Evolutionary conservation across 2,113 vertebrate genomes (phyloP), one percentile per base, ranked within the genome.

Genomic region (Platichthys flesus): DNA sequence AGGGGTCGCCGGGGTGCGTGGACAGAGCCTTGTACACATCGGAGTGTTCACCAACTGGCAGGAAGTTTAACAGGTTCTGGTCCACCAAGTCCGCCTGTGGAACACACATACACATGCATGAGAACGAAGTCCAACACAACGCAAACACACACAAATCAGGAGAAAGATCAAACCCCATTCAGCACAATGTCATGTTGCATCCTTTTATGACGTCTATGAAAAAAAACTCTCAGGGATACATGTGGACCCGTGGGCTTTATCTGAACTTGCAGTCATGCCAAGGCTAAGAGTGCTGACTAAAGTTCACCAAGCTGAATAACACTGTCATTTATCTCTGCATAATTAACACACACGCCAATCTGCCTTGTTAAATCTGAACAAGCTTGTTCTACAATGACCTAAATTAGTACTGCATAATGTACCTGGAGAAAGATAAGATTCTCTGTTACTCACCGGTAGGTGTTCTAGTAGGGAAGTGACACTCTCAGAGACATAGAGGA

Each of bases 41-140:
- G 66, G 96, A 95, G 93, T 99, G 97, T 87, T 99, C 98, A 75
- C 96, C 95, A 81, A 97, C 83, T 63, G 98, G 98, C 91, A 99
- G 95, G 95, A 99, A 98, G 95, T 98, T 99, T 92, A 99, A 95
- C 94, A 99, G 93, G 94, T 98, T 99, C 95, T 99, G 98, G 95
- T 98, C 98, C 94, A 97, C 95, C 93, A 99, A 93, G 93, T 99
- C 97, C 87, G 96, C 96, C 97, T 98, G 85, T 18, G 10, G 70
- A 86, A 90, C 28, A 79, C 55, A 80, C 9, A 70, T 3, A 54
- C 8, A 21, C 47, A 62, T 68, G 49, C 57, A 67, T 86, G 2
- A 42, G 12, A 42, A 42, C 40, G 1, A 42, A 42, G 40, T 13
- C 12, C 3, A 42, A 91, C 35, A 31, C 37, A 70, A 6, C 23